Conservation (phyloP, 2,113 vertebrate species). For the Gobio gobio region DNA sequence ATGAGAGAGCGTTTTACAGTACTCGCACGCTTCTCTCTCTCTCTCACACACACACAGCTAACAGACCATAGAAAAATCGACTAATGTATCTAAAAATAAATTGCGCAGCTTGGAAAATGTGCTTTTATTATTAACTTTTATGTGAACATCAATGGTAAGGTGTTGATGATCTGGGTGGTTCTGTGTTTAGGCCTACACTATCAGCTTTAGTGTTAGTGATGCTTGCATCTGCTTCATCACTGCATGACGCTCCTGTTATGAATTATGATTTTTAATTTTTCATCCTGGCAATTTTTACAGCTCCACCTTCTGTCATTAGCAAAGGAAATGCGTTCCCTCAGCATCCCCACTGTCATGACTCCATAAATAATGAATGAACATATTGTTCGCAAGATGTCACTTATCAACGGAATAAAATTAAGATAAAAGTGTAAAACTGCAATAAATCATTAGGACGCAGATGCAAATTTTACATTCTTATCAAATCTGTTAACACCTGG, state of each 20-base stretch:
- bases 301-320: conserved; percentile 54
- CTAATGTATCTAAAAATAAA: conserved; percentile 2
- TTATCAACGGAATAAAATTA: conserved; percentile 40
- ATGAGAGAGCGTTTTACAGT: conserved; percentile 17
- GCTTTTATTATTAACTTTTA: background rate
- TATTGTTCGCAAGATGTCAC: conserved; percentile 48
- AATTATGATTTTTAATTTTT: conserved; percentile 42
- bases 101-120: background rate
- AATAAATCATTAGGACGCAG: background rate
- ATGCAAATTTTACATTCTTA: background rate
- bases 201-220: background rate
- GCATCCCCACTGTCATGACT: conserved; percentile 22
- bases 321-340: conserved; percentile 11
- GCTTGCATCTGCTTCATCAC: conserved; percentile 4
- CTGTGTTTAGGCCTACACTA: background rate
- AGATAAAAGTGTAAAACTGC: conserved; percentile 46
- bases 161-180: background rate
- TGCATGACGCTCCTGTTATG: background rate
- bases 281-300: conserved; percentile 47
- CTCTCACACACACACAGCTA: background rate
- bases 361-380: conserved; percentile 53
- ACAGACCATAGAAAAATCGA: background rate
- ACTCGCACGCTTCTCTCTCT: background rate
- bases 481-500: background rate
- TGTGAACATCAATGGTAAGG: background rate